A percentile compares a stretch with the other conserved stretches of the same genome.
Evolutionary conservation across 2,888 invertebrate species (phyloP).

Genomic region (Omphaloscelis lunosa): DNA sequence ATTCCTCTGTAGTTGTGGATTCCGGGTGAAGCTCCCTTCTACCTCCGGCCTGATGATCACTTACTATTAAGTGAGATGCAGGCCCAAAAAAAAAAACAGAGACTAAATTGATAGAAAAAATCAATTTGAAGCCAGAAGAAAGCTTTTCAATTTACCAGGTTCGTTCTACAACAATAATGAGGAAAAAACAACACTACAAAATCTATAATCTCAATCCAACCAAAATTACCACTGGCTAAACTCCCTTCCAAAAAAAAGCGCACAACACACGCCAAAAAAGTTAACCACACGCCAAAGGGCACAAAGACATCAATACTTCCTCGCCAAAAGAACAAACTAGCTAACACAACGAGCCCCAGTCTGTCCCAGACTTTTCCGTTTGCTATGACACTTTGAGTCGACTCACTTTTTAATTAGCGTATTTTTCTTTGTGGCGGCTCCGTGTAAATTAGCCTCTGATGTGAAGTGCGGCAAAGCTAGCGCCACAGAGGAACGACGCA

Average conservation of each 20-base stretch:
- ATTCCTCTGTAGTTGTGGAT: no score
- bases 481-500: constrained; percentile 69
- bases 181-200: background rate
- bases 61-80: no score
- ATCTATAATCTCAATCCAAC: background rate
- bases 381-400: constrained; percentile 87
- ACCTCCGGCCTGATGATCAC: no score
- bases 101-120: background rate
- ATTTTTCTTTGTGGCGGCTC: constrained; percentile 86
- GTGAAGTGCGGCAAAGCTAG: constrained; percentile 77
- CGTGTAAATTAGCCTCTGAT: constrained; percentile 88
- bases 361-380: constrained; percentile 74
- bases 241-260: background rate
- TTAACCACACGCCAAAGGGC: constrained; percentile 51
- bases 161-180: background rate
- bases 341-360: constrained; percentile 59
- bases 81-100: background rate
- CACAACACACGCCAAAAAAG: constrained; percentile 23
- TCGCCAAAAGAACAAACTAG: constrained; percentile 73
- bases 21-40: no score
- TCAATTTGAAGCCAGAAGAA: background rate
- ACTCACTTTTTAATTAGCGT: constrained; percentile 90
- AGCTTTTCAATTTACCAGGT: background rate
- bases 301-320: constrained; percentile 64
- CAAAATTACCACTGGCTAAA: background rate